These are phyloP conservation scores for Tympanuchus pallidicinctus DNA, from an alignment of 2,113 vertebrate genomes.

Conservation along the genomic window DNA sequence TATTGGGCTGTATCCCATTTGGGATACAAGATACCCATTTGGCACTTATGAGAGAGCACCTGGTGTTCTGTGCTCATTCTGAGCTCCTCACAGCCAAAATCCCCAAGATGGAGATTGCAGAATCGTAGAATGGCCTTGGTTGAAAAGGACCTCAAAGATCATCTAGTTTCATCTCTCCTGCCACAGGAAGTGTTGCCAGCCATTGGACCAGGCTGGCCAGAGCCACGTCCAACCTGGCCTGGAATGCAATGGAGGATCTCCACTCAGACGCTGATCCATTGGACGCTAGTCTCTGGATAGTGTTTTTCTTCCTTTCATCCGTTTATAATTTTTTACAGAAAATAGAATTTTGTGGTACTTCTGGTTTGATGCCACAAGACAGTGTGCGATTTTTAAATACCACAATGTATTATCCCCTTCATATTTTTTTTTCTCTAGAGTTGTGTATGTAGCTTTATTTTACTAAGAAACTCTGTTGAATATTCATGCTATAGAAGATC, in stretches of 20 bases:
- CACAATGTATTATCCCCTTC: neutral
- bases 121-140: too few species aligned
- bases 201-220: too few species aligned
- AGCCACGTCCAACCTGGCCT: too few species aligned
- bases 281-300: neutral
- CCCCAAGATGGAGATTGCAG: too few species aligned
- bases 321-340: neutral
- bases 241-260: too few species aligned
- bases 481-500: neutral
- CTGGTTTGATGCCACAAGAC: neutral
- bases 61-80: neutral
- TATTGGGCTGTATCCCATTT: too few species aligned
- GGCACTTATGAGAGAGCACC: neutral
- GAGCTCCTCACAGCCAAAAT: neutral
- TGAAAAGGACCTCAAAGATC: too few species aligned
- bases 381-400: neutral
- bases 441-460: neutral
- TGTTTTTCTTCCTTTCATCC: neutral
- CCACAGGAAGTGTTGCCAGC: too few species aligned
- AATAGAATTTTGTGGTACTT: neutral
- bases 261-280: too few species aligned
- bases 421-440: neutral
- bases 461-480: neutral
- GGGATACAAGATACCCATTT: neutral
- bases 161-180: too few species aligned